Evolutionary conservation across 2,797 vertebrate genomes (phyloP).

Genomic region (Tadarida brasiliensis): DNA sequence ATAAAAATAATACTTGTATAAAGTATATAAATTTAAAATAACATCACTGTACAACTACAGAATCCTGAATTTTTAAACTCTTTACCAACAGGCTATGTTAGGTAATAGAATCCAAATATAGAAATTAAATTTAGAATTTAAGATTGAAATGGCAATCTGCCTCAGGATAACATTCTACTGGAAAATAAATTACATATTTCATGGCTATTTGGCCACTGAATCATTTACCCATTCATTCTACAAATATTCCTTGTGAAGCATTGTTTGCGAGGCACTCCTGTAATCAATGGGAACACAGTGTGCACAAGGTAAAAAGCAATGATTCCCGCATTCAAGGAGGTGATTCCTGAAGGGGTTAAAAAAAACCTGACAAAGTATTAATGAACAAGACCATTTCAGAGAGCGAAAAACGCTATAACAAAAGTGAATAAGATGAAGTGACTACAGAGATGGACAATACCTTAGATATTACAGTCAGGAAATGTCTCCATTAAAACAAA

Average conservation of each 20-base stretch:
- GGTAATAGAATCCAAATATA: not conserved
- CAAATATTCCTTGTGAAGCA: not conserved
- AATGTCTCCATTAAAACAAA: not conserved
- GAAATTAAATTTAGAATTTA: constrained; percentile 12
- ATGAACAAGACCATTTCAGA: not conserved
- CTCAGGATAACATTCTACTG: not conserved
- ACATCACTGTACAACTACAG: not conserved
- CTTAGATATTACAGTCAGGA: not conserved
- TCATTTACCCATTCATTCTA: not conserved
- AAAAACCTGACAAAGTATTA: not conserved
- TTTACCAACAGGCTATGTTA: not conserved
- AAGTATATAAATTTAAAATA: not conserved
- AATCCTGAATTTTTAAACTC: not conserved
- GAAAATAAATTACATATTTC: not conserved
- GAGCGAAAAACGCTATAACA: not conserved
- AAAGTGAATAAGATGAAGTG: not conserved
- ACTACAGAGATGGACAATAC: not conserved
- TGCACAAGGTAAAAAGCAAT: not conserved
- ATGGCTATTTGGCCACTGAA: not conserved
- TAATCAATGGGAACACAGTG: not conserved
- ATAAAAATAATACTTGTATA: not conserved
- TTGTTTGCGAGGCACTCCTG: not conserved
- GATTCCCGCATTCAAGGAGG: not conserved
- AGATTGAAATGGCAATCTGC: not conserved
- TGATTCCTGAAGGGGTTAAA: not conserved